Percentiles rank a stretch among this genome's conserved stretches.
Evolutionary conservation across 2,888 invertebrate genomes (phyloP).

Genomic region (Scrobipalpa costella): DNA sequence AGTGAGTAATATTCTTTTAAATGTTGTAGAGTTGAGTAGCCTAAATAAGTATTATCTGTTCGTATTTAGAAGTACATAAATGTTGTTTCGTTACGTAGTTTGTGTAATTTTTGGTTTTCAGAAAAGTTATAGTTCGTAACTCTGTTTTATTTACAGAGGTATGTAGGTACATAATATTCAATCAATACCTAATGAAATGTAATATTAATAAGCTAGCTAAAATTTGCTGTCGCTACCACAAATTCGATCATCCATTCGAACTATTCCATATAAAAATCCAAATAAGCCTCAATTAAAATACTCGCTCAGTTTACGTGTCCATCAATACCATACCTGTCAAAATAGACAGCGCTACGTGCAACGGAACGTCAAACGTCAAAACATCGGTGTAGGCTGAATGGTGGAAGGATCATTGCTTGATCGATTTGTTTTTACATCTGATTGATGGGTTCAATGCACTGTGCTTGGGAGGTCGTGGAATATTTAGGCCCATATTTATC

Average conservation of each 20-base stretch:
- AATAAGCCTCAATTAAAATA: constrained; percentile 5
- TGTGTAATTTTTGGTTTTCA: neutral
- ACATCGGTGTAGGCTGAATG: constrained; percentile 27
- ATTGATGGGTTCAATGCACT: constrained; percentile 45
- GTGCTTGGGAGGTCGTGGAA: constrained; percentile 33
- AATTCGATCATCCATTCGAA: neutral
- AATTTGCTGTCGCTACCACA: neutral
- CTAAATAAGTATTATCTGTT: too few relatives aligned
- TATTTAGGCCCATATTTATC: neutral
- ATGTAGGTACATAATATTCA: too few relatives aligned
- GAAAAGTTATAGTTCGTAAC: too few relatives aligned
- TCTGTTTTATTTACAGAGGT: too few relatives aligned
- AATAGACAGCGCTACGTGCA: constrained; percentile 12
- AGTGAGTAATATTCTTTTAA: too few relatives aligned
- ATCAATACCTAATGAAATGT: too few relatives aligned
- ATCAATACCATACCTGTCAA: constrained; percentile 10
- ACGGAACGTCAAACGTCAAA: constrained; percentile 13
- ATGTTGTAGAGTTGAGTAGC: too few relatives aligned
- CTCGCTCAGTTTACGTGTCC: constrained; percentile 5
- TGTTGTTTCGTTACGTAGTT: neutral
- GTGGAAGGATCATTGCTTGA: constrained; percentile 45
- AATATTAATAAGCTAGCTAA: too few relatives aligned
- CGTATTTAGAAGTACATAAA: too few relatives aligned
- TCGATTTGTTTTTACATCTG: constrained; percentile 35
- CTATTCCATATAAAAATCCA: neutral